Percentiles rank a stretch among this genome's conserved stretches.
These are phyloP conservation scores for Siphlonurus alternatus DNA, from an alignment of 2,888 invertebrate genomes.

Conservation along the genomic window DNA sequence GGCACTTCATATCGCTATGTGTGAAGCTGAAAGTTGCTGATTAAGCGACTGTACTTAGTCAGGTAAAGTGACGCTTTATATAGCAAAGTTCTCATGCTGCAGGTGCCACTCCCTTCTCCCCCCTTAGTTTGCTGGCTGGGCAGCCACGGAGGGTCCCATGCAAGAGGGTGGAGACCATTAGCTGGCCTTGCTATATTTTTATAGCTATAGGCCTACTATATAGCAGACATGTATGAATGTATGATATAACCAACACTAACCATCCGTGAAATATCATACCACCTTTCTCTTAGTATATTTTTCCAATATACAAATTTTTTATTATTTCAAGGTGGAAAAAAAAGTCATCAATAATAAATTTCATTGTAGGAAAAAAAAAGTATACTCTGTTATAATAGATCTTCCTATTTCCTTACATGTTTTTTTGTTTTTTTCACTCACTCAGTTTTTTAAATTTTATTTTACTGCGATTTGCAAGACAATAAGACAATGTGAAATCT, in stretches of 20 bases:
- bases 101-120: background rate
- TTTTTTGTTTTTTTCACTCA: no score
- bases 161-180: background rate
- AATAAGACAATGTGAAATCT: no score
- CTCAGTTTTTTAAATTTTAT: no score
- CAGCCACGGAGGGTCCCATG: background rate
- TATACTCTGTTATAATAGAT: no score
- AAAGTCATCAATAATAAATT: no score
- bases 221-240: background rate
- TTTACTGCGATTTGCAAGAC: no score
- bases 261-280: background rate
- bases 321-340: no score
- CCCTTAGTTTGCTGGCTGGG: background rate
- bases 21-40: background rate
- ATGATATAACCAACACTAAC: background rate
- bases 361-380: no score
- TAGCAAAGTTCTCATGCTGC: background rate
- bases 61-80: background rate
- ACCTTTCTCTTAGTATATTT: background rate
- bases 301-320: background rate
- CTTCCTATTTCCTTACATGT: no score
- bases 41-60: background rate
- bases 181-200: background rate
- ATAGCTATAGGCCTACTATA: background rate
- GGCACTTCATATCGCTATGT: conserved; percentile 7